These are phyloP conservation scores for Galerucella nymphaeae DNA, from an alignment of 2,888 invertebrate species.

Conservation along the genomic window DNA sequence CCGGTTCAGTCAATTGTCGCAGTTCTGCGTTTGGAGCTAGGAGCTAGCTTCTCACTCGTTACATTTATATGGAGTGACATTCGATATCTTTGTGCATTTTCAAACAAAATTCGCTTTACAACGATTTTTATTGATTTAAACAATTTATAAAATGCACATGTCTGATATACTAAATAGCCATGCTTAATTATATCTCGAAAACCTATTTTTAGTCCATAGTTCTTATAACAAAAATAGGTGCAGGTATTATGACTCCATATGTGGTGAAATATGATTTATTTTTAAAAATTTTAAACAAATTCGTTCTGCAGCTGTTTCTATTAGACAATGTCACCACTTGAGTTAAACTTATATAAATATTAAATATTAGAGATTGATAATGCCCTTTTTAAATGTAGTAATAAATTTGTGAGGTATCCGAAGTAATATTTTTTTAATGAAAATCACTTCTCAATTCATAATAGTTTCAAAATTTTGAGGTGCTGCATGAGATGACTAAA, in stretches of 20 bases:
- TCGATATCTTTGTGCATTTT: constrained; percentile 25
- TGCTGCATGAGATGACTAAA: not conserved
- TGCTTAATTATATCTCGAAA: constrained; percentile 16
- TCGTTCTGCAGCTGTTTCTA: constrained; percentile 10
- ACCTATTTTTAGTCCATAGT: constrained; percentile 22
- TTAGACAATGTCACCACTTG: constrained; percentile 6
- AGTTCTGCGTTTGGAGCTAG: too few relatives aligned
- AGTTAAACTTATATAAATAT: constrained; percentile 10
- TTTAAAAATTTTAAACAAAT: constrained; percentile 21
- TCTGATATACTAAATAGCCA: not conserved
- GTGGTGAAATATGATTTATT: constrained; percentile 32
- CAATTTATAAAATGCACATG: not conserved
- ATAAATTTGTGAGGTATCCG: too few relatives aligned
- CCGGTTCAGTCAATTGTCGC: too few relatives aligned
- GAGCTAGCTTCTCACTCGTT: too few relatives aligned
- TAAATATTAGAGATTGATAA: not conserved
- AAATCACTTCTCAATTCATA: too few relatives aligned
- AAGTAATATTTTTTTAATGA: too few relatives aligned
- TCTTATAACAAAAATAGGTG: constrained; percentile 27
- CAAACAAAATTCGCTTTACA: not conserved
- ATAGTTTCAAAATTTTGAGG: too few relatives aligned
- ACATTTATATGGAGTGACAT: constrained; percentile 31
- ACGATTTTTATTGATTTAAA: not conserved
- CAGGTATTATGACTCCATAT: constrained; percentile 27
- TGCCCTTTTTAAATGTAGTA: not conserved